Conservation (phyloP, 2,797 vertebrate species). For the Poeciliopsis presidionis region DNA sequence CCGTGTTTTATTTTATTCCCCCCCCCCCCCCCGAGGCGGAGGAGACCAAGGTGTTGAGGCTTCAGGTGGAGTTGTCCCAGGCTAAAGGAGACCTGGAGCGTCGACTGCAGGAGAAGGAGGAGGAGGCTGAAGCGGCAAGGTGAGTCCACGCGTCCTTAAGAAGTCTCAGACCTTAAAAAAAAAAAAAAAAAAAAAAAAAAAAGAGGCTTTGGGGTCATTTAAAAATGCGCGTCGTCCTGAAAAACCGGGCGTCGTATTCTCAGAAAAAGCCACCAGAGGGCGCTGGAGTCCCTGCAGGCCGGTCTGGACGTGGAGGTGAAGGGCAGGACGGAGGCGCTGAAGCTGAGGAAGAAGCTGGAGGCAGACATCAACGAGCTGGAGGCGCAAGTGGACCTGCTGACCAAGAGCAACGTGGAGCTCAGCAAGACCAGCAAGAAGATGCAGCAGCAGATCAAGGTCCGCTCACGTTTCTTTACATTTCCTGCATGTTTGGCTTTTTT, state of each 20-base stretch:
- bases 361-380: slow-evolving; percentile 82
- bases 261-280: slow-evolving; percentile 85
- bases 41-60: slow-evolving; percentile 84
- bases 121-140: slow-evolving; percentile 81
- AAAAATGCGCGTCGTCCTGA: too few species aligned
- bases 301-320: slow-evolving; percentile 84
- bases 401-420: slow-evolving; percentile 80
- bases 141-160: slow-evolving; percentile 34
- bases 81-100: slow-evolving; percentile 82
- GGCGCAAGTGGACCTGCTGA: slow-evolving; percentile 81
- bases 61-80: slow-evolving; percentile 85
- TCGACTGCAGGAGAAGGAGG: slow-evolving; percentile 85
- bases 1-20: too few species aligned
- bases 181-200: too few species aligned
- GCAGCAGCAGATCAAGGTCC: slow-evolving; percentile 86
- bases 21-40: slow-evolving; percentile 70
- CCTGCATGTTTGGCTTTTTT: too few species aligned
- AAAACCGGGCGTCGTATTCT: neutral
- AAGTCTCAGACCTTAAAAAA: too few species aligned
- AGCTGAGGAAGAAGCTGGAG: slow-evolving; percentile 86
- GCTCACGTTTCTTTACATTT: neutral
- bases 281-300: slow-evolving; percentile 83
- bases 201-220: too few species aligned
- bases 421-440: slow-evolving; percentile 81
- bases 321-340: slow-evolving; percentile 75